Conservation (phyloP, 2,113 vertebrate genomes). For the Prietella phreatophila region DNA sequence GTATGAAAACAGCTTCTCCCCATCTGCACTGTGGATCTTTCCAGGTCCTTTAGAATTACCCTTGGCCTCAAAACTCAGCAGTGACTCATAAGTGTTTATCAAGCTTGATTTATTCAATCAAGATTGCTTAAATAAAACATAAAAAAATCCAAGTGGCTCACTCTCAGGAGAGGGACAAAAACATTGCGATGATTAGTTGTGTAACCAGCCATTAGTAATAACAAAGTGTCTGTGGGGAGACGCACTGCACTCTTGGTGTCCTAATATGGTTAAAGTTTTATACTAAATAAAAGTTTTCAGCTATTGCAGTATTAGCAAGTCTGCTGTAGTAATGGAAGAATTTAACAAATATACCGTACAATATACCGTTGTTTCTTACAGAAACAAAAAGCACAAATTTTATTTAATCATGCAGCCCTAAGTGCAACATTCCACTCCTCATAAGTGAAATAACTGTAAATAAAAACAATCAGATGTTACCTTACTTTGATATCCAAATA, state of each 20-base stretch:
- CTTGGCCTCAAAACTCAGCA: neutral
- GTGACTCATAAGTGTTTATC: neutral
- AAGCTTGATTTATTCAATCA: neutral
- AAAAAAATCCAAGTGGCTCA: too few species aligned
- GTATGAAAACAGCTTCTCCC: too few species aligned
- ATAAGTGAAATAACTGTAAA: neutral
- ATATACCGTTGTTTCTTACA: too few species aligned
- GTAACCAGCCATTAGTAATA: neutral
- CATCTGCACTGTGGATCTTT: too few species aligned
- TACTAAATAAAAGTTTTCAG: too few species aligned
- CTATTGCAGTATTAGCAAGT: too few species aligned
- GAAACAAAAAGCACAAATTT: neutral
- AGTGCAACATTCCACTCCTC: neutral
- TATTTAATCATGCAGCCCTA: neutral
- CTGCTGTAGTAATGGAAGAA: too few species aligned
- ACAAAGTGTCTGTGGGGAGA: neutral
- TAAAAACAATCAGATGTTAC: neutral
- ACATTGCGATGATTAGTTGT: neutral
- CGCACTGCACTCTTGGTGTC: neutral
- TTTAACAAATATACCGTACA: too few species aligned
- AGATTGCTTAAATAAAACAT: too few species aligned
- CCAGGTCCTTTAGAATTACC: too few species aligned
- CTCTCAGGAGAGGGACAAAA: neutral
- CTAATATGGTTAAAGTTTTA: neutral
- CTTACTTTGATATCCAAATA: neutral